Base-by-base conservation (phyloP, 2,888 invertebrate species). In the Euphydryas editha region DNA sequence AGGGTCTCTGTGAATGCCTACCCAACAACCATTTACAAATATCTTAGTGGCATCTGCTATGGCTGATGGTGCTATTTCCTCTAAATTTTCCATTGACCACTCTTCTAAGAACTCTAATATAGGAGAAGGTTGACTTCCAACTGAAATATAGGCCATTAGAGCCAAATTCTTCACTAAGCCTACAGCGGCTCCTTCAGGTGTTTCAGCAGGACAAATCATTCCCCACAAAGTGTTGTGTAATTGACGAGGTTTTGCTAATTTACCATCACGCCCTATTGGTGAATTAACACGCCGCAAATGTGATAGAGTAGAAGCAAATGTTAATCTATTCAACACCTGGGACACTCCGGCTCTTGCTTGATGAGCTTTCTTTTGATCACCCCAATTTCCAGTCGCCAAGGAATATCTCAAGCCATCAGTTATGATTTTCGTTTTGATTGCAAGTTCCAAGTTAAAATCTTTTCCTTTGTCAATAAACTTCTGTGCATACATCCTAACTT, bases 61-160 rank as follows among this genome's bases (percentile, higher is more conserved):
- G 1, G 99, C 99, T 18, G 99, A 99, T 0, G 99, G 99, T 0
- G 99, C 99, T 72, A 99, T 99, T 95, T 99, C 99, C 91, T 99
- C 99, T 73, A 99, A 94, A 88, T 99, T 99, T 92, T 99, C 99
- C 99, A 99, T 99, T 59, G 99, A 99, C 99, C 99, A 99, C 87
- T 99, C 99, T 84, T 99, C 99, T 95, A 99, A 98, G 93, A 99
- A 99, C 94, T 99, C 99, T 62, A 99, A 93, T 90, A 99, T 99
- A 1, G 99, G 99, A 11, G 99, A 99, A 0, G 99, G 99, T 85
- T 99, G 99, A 57, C 99, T 99, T 72, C 99, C 99, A 61, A 99
- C 99, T 73, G 99, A 99, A 77, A 99, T 99, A 80, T 99, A 99
- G 3, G 99, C 99, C 99, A 99, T 99, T 55, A 99, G 93, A 0